A percentile compares a stretch with the other conserved stretches of the same genome.
Evolutionary conservation across 2,797 vertebrate species (phyloP).

Genomic region (Mormyrus hasselquistii): DNA sequence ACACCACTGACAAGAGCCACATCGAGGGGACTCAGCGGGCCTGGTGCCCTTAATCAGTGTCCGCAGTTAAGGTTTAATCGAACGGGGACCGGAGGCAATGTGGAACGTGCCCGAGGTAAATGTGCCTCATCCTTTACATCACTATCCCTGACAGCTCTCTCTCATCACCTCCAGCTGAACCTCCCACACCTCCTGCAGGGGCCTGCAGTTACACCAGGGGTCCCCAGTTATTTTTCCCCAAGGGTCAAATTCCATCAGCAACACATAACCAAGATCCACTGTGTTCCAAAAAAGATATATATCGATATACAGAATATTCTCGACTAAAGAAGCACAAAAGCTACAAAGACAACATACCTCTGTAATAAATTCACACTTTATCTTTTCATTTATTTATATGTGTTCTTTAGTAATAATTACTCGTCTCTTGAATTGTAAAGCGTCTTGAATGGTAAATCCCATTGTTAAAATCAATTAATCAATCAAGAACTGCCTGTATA

Average conservation of each 20-base stretch:
- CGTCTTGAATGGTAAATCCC: neutral
- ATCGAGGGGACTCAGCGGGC: slow-evolving; percentile 20
- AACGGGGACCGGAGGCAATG: slow-evolving; percentile 41
- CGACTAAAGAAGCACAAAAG: neutral
- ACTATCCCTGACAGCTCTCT: neutral
- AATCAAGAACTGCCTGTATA: neutral
- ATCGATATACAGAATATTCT: neutral
- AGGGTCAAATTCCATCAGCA: neutral
- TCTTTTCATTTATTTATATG: neutral
- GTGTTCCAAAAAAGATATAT: neutral
- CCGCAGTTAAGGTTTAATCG: slow-evolving; percentile 52
- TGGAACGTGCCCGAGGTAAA: neutral
- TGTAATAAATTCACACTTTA: neutral
- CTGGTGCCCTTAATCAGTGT: slow-evolving; percentile 26
- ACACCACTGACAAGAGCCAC: neutral
- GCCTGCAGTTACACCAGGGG: slow-evolving; percentile 14
- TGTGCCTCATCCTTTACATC: neutral
- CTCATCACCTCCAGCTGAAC: neutral
- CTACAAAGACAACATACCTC: neutral
- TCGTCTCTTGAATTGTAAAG: neutral
- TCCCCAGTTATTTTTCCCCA: neutral
- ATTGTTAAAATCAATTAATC: too few relatives aligned
- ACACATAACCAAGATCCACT: neutral
- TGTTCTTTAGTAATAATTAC: neutral
- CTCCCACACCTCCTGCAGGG: slow-evolving; percentile 20